Evolutionary conservation across 2,113 vertebrate genomes (phyloP).

Genomic region (Chlamydotis undulata): DNA sequence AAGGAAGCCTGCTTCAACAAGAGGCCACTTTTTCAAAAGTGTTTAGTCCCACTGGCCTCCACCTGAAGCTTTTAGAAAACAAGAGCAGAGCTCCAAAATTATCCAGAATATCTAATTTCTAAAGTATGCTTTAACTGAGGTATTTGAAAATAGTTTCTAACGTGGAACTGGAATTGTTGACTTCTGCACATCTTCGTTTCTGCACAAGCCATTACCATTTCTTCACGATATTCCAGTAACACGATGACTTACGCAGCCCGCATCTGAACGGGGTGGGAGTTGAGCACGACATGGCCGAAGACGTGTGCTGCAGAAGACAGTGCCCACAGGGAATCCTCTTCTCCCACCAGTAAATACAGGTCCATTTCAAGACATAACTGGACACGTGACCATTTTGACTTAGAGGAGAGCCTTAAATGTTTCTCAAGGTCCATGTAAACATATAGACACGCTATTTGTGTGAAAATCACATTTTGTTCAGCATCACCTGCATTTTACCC

Average conservation of each 20-base stretch:
- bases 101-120: not conserved
- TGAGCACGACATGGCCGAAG: not conserved
- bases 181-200: not conserved
- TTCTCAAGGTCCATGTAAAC: accelerated
- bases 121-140: not conserved
- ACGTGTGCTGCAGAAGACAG: not conserved
- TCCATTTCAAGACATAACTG: not conserved
- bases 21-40: not conserved
- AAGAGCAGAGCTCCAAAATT: not conserved
- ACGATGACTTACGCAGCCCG: not conserved
- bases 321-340: not conserved
- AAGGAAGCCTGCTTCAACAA: not conserved
- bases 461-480: not conserved
- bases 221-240: not conserved
- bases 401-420: not conserved
- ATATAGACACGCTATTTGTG: not conserved
- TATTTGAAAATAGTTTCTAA: not conserved
- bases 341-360: not conserved
- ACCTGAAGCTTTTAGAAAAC: not conserved
- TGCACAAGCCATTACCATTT: not conserved
- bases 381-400: not conserved
- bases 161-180: not conserved
- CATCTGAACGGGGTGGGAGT: not conserved
- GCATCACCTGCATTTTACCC: not conserved
- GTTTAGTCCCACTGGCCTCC: not conserved